Base-by-base conservation (phyloP, 2,797 vertebrate genomes). In the Atherinosoma microstoma region DNA sequence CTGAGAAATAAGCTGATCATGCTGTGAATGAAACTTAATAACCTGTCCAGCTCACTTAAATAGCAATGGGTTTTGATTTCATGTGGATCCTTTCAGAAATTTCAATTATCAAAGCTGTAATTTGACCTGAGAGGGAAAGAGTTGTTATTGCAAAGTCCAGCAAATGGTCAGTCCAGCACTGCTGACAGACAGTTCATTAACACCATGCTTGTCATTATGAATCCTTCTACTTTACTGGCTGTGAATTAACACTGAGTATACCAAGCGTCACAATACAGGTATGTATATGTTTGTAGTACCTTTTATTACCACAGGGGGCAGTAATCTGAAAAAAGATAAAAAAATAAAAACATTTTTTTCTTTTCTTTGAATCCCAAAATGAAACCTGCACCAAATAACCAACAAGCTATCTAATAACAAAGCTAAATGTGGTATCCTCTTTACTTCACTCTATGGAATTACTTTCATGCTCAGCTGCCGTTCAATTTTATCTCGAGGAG, bases 11-110 rank as follows among this genome's bases (percentile, higher is more conserved):
- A 87, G 86, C 71, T 73, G 86, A 83, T 84, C 86, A 70, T 36
- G 74, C 88, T 89, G 88, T 72, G 85, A 84, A 79, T 63, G 82
- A 79, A 89, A 89, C 80, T 84, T 89, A 93, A 91, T 93, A 91
- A 91, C 90, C 87, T 92, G 90, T 89, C 91, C 6, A 58, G 61
- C 71, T 87, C 79, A 57, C 84, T 90, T 86, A 91, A 83, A 88
- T 45, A 18, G 42, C 76, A 45, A 42, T 11, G 32, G 78, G 53
- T 85, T 88, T 84, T 75, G 83, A 74, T 84, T 84, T 84, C 78
- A 79, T 65, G 84, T 74, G 86, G 87, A 91, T 87, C 75, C 84
- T 83, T 90, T 91, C 80, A 90, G 89, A 90, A 90, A 86, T 90
- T 90, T 90, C 87, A 89, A 89, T 92, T 90, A 71, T 84, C 86